Evolutionary conservation across 2,888 invertebrate species (phyloP).

Genomic region (Drosophila tanythrix): DNA sequence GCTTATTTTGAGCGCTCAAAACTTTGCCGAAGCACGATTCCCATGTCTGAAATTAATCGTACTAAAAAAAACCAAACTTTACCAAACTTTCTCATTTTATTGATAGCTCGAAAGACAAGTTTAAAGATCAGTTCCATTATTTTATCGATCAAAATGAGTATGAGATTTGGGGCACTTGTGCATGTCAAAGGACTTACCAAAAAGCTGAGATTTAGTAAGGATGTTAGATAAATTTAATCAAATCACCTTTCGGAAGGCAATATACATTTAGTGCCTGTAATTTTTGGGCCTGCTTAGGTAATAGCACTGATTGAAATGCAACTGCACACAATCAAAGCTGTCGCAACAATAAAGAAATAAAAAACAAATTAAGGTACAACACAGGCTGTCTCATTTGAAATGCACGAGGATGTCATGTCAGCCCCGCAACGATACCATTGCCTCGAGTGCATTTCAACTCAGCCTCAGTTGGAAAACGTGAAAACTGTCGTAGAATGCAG

Average conservation of each 20-base stretch:
- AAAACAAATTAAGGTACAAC: slow-evolving; percentile 8
- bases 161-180: not conserved
- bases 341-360: slow-evolving; percentile 11
- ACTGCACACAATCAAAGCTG: slow-evolving; percentile 1
- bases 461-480: slow-evolving; percentile 22
- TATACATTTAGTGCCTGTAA: not conserved
- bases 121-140: not conserved
- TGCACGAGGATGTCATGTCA: slow-evolving; percentile 42
- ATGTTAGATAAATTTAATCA: not conserved
- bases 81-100: not conserved
- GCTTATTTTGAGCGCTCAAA: not conserved
- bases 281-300: not conserved
- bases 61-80: not conserved
- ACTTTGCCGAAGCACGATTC: not conserved
- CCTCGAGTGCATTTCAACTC: slow-evolving; percentile 24
- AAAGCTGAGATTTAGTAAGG: accelerated
- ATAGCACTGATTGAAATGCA: slow-evolving; percentile 14
- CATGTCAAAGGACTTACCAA: not conserved
- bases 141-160: not conserved
- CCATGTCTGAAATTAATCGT: not conserved
- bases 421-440: slow-evolving; percentile 29
- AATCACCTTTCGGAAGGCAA: not conserved
- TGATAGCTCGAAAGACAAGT: not conserved
- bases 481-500: slow-evolving; percentile 40
- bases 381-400: slow-evolving; percentile 24